phyloP scores from a whole-genome alignment of 2,113 vertebrate genomes.

The Genyomyrus donnyi region DNA sequence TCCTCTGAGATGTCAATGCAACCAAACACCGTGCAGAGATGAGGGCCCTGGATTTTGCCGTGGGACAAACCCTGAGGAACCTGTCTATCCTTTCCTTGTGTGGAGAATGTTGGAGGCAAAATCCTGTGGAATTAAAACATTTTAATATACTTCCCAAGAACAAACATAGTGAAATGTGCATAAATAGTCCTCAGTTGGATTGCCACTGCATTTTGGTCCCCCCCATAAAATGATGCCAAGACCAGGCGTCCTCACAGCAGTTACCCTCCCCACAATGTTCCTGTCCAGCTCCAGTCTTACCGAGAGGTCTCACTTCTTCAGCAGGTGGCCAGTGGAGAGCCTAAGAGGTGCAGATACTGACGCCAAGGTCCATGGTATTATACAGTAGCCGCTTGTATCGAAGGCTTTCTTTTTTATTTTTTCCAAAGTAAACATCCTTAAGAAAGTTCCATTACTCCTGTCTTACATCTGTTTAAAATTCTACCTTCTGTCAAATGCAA shows the following conservation, averaged over 20 bases:
- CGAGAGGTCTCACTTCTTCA: background rate
- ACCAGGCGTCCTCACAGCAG: background rate
- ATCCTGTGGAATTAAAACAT: background rate
- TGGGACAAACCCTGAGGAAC: background rate
- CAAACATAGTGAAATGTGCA: background rate
- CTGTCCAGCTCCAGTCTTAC: background rate
- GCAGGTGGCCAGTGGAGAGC: background rate
- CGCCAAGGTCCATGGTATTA: background rate
- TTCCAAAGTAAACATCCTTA: background rate
- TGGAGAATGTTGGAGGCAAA: background rate
- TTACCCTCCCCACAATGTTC: background rate
- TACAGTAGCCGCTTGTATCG: background rate
- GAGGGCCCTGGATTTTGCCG: background rate
- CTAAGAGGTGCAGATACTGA: background rate
- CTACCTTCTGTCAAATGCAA: background rate
- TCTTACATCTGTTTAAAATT: background rate
- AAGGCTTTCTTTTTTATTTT: background rate
- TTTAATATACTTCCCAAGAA: background rate
- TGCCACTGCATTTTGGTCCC: background rate
- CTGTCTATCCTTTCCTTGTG: background rate
- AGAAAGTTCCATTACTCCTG: background rate
- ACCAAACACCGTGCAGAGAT: background rate
- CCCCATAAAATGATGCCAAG: background rate
- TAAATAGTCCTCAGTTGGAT: background rate
- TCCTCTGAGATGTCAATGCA: background rate